Percentiles rank a stretch among this genome's conserved stretches.
phyloP scores from a whole-genome alignment of 2,888 invertebrate genomes.

The Caenorhabditis sp. region DNA sequence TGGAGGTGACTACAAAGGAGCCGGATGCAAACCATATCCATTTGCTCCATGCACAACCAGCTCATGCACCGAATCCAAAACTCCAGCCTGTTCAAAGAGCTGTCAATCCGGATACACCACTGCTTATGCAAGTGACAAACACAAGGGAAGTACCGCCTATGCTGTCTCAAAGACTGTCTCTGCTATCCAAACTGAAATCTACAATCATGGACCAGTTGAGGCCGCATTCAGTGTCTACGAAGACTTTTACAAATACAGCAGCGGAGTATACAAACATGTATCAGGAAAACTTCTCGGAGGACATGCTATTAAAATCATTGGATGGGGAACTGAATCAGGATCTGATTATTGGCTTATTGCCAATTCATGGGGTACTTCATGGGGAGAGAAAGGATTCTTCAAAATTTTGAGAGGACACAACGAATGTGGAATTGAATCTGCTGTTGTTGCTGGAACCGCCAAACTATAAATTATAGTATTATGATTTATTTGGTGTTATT shows the following conservation, averaged over 20 bases:
- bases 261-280: conserved; percentile 77
- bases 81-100: conserved; percentile 80
- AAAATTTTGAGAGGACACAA: conserved; percentile 39
- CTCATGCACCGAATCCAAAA: conserved; percentile 74
- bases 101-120: conserved; percentile 79
- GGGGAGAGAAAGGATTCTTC: conserved; percentile 79
- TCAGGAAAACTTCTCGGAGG: conserved; percentile 81
- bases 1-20: conserved; percentile 77
- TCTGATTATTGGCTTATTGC: conserved; percentile 88
- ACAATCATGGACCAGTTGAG: conserved; percentile 83
- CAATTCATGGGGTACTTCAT: conserved; percentile 91
- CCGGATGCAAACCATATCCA: conserved; percentile 87
- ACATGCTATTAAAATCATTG: conserved; percentile 85
- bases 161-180: conserved; percentile 76
- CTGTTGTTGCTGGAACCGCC: conserved; percentile 39
- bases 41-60: conserved; percentile 82
- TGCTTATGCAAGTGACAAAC: conserved; percentile 80
- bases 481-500: too few species aligned
- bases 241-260: conserved; percentile 85
- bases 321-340: conserved; percentile 80
- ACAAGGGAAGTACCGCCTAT: conserved; percentile 74
- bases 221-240: conserved; percentile 86
- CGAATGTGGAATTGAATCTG: conserved; percentile 46
- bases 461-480: not conserved
- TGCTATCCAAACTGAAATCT: conserved; percentile 83